Evolutionary conservation across 2,113 vertebrate genomes (phyloP).

Genomic region (Sander lucioperca): DNA sequence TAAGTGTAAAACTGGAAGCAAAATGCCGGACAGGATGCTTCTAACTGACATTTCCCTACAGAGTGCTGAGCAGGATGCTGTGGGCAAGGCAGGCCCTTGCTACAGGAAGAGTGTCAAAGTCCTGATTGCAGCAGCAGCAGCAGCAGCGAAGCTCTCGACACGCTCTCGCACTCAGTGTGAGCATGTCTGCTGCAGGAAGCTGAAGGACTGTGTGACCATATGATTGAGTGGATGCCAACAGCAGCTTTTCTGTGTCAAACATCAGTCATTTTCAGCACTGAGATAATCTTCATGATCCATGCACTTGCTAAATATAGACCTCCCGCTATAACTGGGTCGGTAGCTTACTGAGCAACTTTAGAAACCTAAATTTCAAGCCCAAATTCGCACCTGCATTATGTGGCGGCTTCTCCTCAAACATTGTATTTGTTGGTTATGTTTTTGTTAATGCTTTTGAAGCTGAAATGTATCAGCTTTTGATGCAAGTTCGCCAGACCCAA

Average conservation of each 20-base stretch:
- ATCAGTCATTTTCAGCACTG: slow-evolving; percentile 50
- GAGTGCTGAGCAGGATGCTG: slow-evolving; percentile 44
- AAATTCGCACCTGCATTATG: slow-evolving; percentile 28
- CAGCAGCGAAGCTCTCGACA: background rate
- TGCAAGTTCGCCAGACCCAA: background rate
- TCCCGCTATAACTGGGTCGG: slow-evolving; percentile 43
- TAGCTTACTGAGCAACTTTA: slow-evolving; percentile 33
- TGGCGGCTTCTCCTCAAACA: background rate
- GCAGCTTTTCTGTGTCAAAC: slow-evolving; percentile 64
- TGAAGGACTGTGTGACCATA: slow-evolving; percentile 17
- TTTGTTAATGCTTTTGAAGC: background rate
- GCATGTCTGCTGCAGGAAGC: slow-evolving; percentile 50
- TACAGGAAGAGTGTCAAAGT: slow-evolving; percentile 56
- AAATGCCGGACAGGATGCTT: slow-evolving; percentile 14
- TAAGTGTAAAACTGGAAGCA: slow-evolving; percentile 3
- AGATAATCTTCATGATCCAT: slow-evolving; percentile 65
- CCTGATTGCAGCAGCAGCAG: slow-evolving; percentile 58
- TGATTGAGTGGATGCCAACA: slow-evolving; percentile 54
- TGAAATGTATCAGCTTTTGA: background rate
- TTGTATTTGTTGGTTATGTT: background rate
- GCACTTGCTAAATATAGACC: slow-evolving; percentile 69
- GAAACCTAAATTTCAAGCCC: slow-evolving; percentile 21
- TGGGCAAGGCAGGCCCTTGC: slow-evolving; percentile 14
- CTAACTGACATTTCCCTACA: slow-evolving; percentile 9
- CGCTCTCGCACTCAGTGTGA: background rate